phyloP scores from a whole-genome alignment of 2,888 invertebrate genomes.

The Cerastis leucographa region DNA sequence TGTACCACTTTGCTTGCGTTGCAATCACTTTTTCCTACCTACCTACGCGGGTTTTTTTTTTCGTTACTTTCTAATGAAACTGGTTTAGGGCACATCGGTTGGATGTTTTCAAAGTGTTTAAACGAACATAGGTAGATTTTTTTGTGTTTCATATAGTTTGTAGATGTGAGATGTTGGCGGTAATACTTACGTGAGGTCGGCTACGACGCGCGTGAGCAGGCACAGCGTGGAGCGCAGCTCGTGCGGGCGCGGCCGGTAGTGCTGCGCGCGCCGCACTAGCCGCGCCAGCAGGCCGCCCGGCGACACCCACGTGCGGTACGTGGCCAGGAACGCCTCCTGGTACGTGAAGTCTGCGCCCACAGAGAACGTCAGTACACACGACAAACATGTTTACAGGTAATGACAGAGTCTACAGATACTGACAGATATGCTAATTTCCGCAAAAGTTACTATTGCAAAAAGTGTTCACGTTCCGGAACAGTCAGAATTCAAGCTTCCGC shows the following conservation, averaged over 20 bases:
- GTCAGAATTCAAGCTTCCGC: no score
- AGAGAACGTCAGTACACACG: constrained; percentile 22
- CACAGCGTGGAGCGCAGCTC: constrained; percentile 97
- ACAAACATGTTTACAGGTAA: constrained; percentile 17
- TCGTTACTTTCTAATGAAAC: no score
- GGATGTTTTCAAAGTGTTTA: no score
- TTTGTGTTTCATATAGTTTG: background rate
- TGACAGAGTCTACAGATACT: constrained; percentile 10
- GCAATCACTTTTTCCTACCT: no score
- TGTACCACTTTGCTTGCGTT: no score
- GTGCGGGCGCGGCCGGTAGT: constrained; percentile 91
- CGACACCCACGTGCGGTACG: constrained; percentile 98
- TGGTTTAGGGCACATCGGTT: no score
- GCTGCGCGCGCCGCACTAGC: constrained; percentile 93
- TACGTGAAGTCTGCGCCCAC: constrained; percentile 94
- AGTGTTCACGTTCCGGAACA: background rate
- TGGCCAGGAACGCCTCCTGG: constrained; percentile 99
- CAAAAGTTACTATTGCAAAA: background rate
- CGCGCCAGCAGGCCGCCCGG: constrained; percentile 96
- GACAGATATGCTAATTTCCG: background rate
- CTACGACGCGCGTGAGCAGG: constrained; percentile 97
- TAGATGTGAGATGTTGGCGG: background rate
- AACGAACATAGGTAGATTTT: no score
- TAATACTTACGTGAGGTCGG: constrained; percentile 97
- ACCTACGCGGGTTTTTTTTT: no score